Conservation (phyloP, 2,888 invertebrate species). For the Hypena proboscidalis region DNA sequence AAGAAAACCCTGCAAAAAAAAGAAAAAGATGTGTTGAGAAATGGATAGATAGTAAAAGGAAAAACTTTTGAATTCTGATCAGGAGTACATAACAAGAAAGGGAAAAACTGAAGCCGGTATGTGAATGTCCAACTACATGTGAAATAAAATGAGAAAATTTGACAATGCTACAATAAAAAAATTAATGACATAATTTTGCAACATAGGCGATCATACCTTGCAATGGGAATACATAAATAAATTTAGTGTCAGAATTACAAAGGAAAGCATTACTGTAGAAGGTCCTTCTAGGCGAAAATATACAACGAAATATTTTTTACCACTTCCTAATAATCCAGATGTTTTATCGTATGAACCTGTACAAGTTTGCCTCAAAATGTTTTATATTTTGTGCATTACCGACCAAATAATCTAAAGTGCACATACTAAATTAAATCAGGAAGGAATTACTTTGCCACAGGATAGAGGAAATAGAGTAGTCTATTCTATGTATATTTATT, state of each 20-base stretch:
- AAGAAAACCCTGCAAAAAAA: too few species aligned
- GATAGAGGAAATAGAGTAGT: slow-evolving; percentile 4
- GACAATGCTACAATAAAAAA: not conserved
- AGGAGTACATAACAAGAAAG: slow-evolving; percentile 2
- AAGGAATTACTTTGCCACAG: not conserved
- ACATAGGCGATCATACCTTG: not conserved
- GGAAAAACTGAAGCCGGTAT: not conserved
- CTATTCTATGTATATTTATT: slow-evolving; percentile 3
- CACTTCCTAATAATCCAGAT: not conserved
- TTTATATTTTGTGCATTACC: not conserved
- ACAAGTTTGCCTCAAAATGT: not conserved
- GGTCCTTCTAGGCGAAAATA: too few species aligned
- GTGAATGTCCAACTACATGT: too few species aligned
- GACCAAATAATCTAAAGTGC: too few species aligned
- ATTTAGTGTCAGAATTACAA: not conserved
- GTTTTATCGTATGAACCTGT: not conserved
- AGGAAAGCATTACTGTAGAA: too few species aligned
- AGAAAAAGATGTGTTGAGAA: too few species aligned
- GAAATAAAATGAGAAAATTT: slow-evolving; percentile 6
- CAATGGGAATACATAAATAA: slow-evolving; percentile 4
- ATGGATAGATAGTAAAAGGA: slow-evolving; percentile 4
- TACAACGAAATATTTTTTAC: too few species aligned
- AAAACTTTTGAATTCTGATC: slow-evolving; percentile 2
- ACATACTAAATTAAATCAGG: not conserved
- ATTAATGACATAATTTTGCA: not conserved